A percentile compares a stretch with the other conserved stretches of the same genome.
phyloP scores from a whole-genome alignment of 2,113 vertebrate genomes.

The Nycticorax nycticorax region DNA sequence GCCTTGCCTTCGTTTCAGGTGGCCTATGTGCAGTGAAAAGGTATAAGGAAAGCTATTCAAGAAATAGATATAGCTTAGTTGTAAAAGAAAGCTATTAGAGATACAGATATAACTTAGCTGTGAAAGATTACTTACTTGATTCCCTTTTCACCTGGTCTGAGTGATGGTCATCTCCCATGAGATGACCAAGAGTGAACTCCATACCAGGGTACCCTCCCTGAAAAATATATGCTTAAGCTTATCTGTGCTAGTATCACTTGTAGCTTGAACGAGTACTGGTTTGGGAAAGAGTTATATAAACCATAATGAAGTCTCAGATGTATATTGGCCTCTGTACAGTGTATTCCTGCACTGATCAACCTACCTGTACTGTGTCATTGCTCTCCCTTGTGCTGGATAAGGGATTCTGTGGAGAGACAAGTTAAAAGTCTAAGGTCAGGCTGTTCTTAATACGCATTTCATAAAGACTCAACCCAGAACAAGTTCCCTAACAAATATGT shows the following conservation, averaged over 20 bases:
- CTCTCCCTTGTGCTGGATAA: neutral
- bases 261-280: neutral
- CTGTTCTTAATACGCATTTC: neutral
- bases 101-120: neutral
- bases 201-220: neutral
- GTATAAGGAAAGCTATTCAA: neutral
- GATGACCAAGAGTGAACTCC: neutral
- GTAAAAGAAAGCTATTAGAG: neutral
- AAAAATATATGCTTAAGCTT: neutral
- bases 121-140: neutral
- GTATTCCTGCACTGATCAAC: neutral
- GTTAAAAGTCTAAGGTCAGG: neutral
- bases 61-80: neutral
- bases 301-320: neutral
- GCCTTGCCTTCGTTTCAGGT: neutral
- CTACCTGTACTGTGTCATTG: neutral
- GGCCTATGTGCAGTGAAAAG: neutral
- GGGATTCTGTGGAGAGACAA: neutral
- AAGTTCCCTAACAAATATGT: neutral
- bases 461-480: neutral
- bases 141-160: neutral
- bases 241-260: neutral
- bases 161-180: rapidly evolving
- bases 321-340: neutral
- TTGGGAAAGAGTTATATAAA: neutral